Conservation (phyloP, 2,113 vertebrate genomes). For the Silurus glanis region DNA sequence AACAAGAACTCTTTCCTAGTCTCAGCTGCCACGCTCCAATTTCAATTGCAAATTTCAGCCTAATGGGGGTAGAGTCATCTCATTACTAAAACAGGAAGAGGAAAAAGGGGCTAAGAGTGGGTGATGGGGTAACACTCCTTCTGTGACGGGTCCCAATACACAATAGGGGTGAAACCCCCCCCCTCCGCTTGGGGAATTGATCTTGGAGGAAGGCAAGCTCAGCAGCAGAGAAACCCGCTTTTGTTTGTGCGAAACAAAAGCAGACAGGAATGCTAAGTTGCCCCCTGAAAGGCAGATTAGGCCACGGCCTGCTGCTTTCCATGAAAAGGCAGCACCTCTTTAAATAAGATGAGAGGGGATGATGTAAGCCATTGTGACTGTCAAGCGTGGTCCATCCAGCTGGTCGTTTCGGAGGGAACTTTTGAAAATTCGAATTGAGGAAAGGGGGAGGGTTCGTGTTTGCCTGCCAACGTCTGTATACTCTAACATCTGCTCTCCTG, state of each 20-base stretch:
- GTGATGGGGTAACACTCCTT: constrained; percentile 60
- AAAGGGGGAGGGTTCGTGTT: constrained; percentile 35
- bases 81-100: constrained; percentile 69
- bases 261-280: constrained; percentile 60
- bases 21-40: constrained; percentile 43
- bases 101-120: constrained; percentile 59
- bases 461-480: constrained; percentile 38
- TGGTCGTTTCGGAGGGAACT: constrained; percentile 77
- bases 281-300: constrained; percentile 59
- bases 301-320: constrained; percentile 53
- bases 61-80: constrained; percentile 45
- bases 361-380: constrained; percentile 68
- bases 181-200: constrained; percentile 66
- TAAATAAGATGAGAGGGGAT: constrained; percentile 59
- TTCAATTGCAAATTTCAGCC: constrained; percentile 64
- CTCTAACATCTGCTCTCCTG: constrained; percentile 55
- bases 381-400: constrained; percentile 65
- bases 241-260: constrained; percentile 75
- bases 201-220: constrained; percentile 70
- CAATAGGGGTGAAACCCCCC: constrained; percentile 57
- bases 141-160: constrained; percentile 61
- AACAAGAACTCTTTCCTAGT: constrained; percentile 33
- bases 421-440: constrained; percentile 66
- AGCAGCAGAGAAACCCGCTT: constrained; percentile 67
- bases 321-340: constrained; percentile 58